These are phyloP conservation scores for Macrobrachium nipponense DNA, from an alignment of 1,140 invertebrate species.

Conservation along the genomic window DNA sequence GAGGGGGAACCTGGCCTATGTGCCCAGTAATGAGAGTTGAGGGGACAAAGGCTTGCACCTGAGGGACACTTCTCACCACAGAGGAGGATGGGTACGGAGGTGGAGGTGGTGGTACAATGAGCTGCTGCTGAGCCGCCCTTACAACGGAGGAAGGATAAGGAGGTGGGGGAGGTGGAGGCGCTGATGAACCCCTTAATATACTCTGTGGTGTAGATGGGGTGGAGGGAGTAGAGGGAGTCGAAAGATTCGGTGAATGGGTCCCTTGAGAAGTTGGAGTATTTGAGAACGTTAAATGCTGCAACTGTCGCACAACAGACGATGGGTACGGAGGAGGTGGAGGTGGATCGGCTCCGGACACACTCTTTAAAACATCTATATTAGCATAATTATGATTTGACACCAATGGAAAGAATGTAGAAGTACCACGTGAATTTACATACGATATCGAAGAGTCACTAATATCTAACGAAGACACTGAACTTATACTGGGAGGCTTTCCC, in stretches of 20 bases:
- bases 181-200: conserved; percentile 35
- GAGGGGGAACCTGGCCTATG: conserved; percentile 44
- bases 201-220: conserved; percentile 53
- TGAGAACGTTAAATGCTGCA: conserved; percentile 38
- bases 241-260: conserved; percentile 33
- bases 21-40: conserved; percentile 39
- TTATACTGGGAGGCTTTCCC: conserved; percentile 55
- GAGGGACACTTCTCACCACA: conserved; percentile 62
- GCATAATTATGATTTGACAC: conserved; percentile 63
- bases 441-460: conserved; percentile 50
- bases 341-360: conserved; percentile 60
- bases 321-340: conserved; percentile 60
- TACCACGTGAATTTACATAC: conserved; percentile 38
- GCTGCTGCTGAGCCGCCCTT: conserved; percentile 64
- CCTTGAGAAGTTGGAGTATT: conserved; percentile 29
- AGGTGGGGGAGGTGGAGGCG: conserved; percentile 58
- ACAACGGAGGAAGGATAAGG: conserved; percentile 59
- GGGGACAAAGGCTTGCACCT: conserved; percentile 41
- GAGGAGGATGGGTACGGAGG: conserved; percentile 65
- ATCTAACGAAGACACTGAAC: conserved; percentile 43
- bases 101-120: conserved; percentile 66
- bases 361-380: conserved; percentile 64
- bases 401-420: conserved; percentile 38
- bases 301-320: conserved; percentile 59
- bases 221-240: conserved; percentile 48